These are phyloP conservation scores for Cephus cinctus DNA, from an alignment of 1,140 invertebrate species.

Conservation along the genomic window DNA sequence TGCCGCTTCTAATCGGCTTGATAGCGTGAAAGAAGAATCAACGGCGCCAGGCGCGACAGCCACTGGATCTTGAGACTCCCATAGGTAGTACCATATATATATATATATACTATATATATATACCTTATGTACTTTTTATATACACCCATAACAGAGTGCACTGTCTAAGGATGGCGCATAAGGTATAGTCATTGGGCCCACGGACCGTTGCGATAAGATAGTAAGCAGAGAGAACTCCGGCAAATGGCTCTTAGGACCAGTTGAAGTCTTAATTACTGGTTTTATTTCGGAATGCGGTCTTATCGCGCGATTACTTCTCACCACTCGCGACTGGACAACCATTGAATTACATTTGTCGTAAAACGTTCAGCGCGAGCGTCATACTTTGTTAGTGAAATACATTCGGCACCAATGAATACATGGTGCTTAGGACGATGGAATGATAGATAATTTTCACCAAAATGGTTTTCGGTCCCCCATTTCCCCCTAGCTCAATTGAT, in stretches of 20 bases:
- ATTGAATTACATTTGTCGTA: slow-evolving; percentile 15
- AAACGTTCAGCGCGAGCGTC: slow-evolving; percentile 10
- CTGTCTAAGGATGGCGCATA: too few relatives aligned
- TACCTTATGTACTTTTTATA: background rate
- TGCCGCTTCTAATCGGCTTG: too few relatives aligned
- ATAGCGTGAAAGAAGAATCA: slow-evolving; percentile 1
- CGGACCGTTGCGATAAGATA: slow-evolving; percentile 18
- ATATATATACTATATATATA: background rate
- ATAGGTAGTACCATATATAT: background rate
- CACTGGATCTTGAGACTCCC: background rate
- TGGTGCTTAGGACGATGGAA: background rate
- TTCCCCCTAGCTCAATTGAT: background rate
- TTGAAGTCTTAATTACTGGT: slow-evolving; percentile 23
- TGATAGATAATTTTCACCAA: background rate
- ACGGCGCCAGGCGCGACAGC: background rate
- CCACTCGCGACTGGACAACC: slow-evolving; percentile 1
- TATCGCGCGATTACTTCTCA: slow-evolving; percentile 10
- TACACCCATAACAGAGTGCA: slow-evolving; percentile 3
- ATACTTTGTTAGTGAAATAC: slow-evolving; percentile 7
- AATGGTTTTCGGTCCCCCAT: background rate
- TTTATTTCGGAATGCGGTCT: slow-evolving; percentile 16
- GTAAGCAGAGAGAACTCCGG: background rate
- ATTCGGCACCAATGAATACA: slow-evolving; percentile 8
- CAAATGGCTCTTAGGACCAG: slow-evolving; percentile 14
- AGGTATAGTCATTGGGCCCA: background rate